Conservation (phyloP, 2,113 vertebrate genomes). For the Oplegnathus fasciatus region DNA sequence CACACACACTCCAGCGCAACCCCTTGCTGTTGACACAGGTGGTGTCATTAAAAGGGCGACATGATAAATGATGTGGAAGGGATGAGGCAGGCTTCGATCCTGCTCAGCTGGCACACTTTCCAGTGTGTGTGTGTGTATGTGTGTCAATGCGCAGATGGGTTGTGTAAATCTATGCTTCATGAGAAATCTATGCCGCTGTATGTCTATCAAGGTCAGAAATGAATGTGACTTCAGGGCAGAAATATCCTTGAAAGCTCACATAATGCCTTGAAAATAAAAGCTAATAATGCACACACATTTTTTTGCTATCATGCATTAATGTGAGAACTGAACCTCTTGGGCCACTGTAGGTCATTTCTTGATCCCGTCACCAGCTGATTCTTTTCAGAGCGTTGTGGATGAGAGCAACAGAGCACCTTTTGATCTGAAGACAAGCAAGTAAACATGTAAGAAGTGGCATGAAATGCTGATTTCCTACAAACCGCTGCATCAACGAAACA, state of each 20-base stretch:
- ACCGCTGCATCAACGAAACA: neutral
- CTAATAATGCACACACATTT: neutral
- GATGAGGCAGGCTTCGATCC: constrained; percentile 45
- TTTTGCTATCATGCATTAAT: neutral
- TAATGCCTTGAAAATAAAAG: neutral
- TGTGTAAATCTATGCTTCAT: constrained; percentile 17
- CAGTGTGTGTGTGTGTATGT: constrained; percentile 4
- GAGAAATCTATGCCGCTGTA: constrained; percentile 2
- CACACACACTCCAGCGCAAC: constrained; percentile 28
- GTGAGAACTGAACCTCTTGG: constrained; percentile 5
- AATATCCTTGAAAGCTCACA: neutral
- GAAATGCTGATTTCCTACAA: neutral
- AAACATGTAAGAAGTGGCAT: neutral
- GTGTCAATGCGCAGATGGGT: constrained; percentile 34
- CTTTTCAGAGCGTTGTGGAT: neutral
- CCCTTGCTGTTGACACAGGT: constrained; percentile 73
- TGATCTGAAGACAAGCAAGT: constrained; percentile 2
- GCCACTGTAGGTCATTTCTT: neutral
- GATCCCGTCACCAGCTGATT: neutral
- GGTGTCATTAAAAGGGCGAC: constrained; percentile 70
- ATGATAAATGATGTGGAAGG: constrained; percentile 64
- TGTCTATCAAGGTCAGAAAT: constrained; percentile 27
- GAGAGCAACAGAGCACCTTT: neutral
- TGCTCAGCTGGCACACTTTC: constrained; percentile 62
- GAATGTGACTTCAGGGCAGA: neutral